Evolutionary conservation across 1,140 invertebrate genomes (phyloP), one percentile per base, ranked within the genome.

Genomic region (Ectropis grisescens): DNA sequence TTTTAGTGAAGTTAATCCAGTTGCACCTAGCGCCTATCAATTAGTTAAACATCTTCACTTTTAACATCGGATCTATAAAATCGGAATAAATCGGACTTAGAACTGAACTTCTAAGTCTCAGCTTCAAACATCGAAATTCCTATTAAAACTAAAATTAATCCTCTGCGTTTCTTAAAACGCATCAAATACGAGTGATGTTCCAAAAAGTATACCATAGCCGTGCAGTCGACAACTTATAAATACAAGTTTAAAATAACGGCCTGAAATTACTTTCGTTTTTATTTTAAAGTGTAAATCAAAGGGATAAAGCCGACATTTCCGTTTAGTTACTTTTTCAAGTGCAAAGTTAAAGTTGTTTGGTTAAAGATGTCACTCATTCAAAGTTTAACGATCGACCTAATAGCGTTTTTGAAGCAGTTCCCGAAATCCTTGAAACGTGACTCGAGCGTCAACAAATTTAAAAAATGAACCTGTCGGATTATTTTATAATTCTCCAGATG

Each of bases 351-450:
- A 36, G n/a, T 47, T 38, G 68, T 53, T 47, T 44, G 33, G 39
- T 59, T 70, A 66, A 64, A 76, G 69, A 79, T 76, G 74, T 79
- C 75, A 76, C 68, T 76, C 75, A 75, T 74, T 65, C 70, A 65
- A 60, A 79, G 61, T 79, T 79, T 79, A 75, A 79, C 68, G 74
- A 79, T 72, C 64, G 55, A 59, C 58, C 66, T 70, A 80, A 80
- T 80, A 76, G 70, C 67, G 61, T 76, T 75, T 76, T 80, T 71
- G 70, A 74, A 47, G 50, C 67, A 52, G 74, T 75, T 72, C 62
- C 60, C 58, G 52, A 76, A 80, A 80, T 80, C 75, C 71, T 69
- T 62, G 54, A 68, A 57, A 76, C 75, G 75, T 80, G 75, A 72
- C 69, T 75, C 41, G 43, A 58, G 57, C 56, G 58, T 69, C 75